These are phyloP conservation scores for Brassicogethes aeneus DNA, from an alignment of 2,888 invertebrate genomes.

Conservation along the genomic window DNA sequence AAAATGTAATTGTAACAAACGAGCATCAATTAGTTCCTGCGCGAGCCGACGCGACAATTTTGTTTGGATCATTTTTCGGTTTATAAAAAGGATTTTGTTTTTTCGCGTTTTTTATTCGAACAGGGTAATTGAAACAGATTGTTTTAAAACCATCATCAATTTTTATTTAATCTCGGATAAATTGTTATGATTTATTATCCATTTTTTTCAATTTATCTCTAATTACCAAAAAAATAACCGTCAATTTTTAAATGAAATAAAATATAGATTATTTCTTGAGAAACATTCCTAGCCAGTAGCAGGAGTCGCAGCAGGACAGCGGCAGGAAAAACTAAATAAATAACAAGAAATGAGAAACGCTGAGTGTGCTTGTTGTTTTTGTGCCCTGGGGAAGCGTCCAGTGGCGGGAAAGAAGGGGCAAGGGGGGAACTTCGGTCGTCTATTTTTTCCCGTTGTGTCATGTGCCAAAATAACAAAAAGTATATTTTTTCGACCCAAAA, in stretches of 20 bases:
- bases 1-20: conserved; percentile 6
- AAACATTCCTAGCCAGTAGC: too few species aligned
- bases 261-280: too few species aligned
- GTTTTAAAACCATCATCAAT: neutral
- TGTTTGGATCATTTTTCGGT: neutral
- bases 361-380: conserved; percentile 1
- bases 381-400: neutral
- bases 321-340: neutral
- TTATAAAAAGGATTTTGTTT: neutral
- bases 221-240: too few species aligned
- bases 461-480: too few species aligned
- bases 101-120: neutral
- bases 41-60: conserved; percentile 3
- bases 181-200: too few species aligned
- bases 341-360: conserved; percentile 1
- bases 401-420: neutral
- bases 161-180: neutral
- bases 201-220: too few species aligned
- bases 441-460: too few species aligned
- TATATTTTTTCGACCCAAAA: too few species aligned
- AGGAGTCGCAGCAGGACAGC: too few species aligned
- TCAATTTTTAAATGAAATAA: too few species aligned
- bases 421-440: neutral
- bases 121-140: neutral
- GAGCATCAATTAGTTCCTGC: conserved; percentile 6